A percentile compares a stretch with the other conserved stretches of the same genome.
Conservation (phyloP, 2,888 invertebrate genomes). For the Leptopilina myrica region DNA sequence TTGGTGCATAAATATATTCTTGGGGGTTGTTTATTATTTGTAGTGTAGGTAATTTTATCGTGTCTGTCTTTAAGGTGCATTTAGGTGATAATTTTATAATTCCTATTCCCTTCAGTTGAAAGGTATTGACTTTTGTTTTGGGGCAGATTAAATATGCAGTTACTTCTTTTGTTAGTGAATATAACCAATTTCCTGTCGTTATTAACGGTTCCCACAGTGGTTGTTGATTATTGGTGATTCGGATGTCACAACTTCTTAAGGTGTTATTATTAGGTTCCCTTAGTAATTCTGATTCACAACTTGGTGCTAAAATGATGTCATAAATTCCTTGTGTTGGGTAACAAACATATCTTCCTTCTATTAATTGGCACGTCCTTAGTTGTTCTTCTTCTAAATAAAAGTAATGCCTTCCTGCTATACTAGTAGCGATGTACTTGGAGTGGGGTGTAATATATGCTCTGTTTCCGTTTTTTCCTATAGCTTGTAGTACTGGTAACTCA, state of each 20-base stretch:
- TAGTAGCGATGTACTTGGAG: too few species aligned
- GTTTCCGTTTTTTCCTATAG: too few species aligned
- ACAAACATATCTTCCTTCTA: too few species aligned
- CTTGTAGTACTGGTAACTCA: too few species aligned
- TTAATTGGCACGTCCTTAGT: too few species aligned
- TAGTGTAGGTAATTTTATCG: not conserved
- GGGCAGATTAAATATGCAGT: not conserved
- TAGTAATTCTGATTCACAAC: not conserved
- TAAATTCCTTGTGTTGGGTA: not conserved
- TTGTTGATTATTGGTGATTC: not conserved
- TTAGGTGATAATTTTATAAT: not conserved
- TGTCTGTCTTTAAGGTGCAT: not conserved
- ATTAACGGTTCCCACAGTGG: not conserved
- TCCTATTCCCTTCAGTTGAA: not conserved
- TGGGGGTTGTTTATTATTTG: not conserved
- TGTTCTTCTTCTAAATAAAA: too few species aligned
- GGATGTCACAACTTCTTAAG: not conserved
- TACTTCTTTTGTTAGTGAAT: not conserved
- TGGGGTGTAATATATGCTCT: too few species aligned
- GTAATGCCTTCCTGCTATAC: too few species aligned
- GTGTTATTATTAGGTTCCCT: not conserved
- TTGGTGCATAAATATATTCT: not conserved
- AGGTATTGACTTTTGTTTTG: not conserved
- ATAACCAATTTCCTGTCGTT: not conserved
- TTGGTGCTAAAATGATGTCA: not conserved